A percentile compares a stretch with the other conserved stretches of the same genome.
Conservation (phyloP, 2,888 invertebrate species). For the Allygus modestus region DNA sequence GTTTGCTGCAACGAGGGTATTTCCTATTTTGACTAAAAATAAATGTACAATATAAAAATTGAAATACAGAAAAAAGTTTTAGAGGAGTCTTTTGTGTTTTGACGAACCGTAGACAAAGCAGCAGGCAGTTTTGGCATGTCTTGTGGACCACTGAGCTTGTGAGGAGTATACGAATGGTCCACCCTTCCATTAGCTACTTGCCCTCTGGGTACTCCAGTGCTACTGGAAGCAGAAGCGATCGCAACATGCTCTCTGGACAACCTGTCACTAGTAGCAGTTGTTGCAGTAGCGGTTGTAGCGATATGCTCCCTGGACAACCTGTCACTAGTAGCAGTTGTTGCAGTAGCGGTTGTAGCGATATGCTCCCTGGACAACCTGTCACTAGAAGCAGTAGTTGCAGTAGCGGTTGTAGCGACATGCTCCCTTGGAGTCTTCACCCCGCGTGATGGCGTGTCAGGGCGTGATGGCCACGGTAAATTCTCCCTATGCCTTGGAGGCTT, state of each 20-base stretch:
- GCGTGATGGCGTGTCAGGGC: background rate
- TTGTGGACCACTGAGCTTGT: background rate
- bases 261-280: background rate
- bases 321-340: background rate
- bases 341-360: background rate
- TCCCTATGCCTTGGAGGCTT: conserved; percentile 56
- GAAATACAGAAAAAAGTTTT: too few species aligned
- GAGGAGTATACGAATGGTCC: background rate
- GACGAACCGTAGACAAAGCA: conserved; percentile 27
- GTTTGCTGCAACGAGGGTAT: too few species aligned
- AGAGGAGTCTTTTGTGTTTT: too few species aligned
- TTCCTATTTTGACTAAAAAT: too few species aligned
- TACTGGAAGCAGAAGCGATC: background rate
- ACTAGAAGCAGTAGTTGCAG: background rate
- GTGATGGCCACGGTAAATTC: conserved; percentile 55
- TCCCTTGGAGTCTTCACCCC: conserved; percentile 2
- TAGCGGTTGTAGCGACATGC: background rate
- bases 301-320: background rate
- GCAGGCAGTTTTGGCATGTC: conserved; percentile 11
- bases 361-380: background rate
- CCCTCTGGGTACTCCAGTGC: background rate
- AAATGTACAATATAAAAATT: too few species aligned
- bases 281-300: background rate
- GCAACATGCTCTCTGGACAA: background rate
- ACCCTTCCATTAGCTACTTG: background rate